phyloP scores from a whole-genome alignment of 2,888 invertebrate species.

The Glyphotaelius pellucidus region DNA sequence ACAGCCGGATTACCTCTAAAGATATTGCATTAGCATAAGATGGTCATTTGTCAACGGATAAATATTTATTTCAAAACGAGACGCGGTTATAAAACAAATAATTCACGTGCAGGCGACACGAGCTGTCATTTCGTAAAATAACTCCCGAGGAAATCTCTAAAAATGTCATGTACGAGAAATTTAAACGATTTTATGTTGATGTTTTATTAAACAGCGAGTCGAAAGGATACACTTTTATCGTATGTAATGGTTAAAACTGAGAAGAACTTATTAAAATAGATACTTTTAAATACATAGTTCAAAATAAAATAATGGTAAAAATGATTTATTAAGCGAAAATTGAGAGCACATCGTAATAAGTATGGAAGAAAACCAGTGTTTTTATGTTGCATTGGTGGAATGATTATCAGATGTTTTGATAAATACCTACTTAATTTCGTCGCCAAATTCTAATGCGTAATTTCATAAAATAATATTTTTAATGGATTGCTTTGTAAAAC shows the following conservation, averaged over 20 bases:
- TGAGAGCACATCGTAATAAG: too few species aligned
- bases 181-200: not conserved
- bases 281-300: not conserved
- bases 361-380: not conserved
- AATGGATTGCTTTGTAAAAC: not conserved
- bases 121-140: slow-evolving; percentile 13
- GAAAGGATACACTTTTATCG: not conserved
- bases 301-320: not conserved
- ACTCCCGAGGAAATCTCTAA: not conserved
- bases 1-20: slow-evolving; percentile 2
- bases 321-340: not conserved
- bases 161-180: slow-evolving; percentile 6
- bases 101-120: slow-evolving; percentile 32
- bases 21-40: slow-evolving; percentile 50
- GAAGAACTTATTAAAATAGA: not conserved
- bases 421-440: not conserved
- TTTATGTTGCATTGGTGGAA: not conserved
- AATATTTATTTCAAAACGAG: slow-evolving; percentile 44
- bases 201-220: not conserved
- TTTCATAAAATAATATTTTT: not conserved
- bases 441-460: not conserved
- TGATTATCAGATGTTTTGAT: not conserved
- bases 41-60: slow-evolving; percentile 28
- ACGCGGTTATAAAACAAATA: slow-evolving; percentile 42
- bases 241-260: not conserved